Base-by-base conservation (phyloP, 2,888 invertebrate genomes). In the Yponomeuta sedellus region DNA sequence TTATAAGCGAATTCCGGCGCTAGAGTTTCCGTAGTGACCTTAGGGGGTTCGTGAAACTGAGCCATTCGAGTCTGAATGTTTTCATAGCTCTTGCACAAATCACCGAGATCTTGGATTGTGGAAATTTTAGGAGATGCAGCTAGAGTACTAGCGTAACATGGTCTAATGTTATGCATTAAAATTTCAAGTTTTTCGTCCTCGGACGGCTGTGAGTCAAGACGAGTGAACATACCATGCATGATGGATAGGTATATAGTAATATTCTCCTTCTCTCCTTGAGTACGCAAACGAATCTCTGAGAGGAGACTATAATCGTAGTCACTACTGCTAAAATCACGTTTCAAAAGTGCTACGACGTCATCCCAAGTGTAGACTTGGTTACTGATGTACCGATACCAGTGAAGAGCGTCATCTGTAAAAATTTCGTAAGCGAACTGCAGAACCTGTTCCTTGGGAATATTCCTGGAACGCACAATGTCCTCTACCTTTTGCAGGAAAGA, bases 241-340 rank as follows among this genome's bases (percentile, higher is more conserved):
- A 73, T 72, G 0, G 73, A 66, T 0, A 73, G 10, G 28, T 72
- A 73, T 11, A 73, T 57, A 25, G 66, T 39, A 12, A 66, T 66
- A 25, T 58, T 66, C 25, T 66, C 66, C 2, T n/a, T 5, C 11
- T 63, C 64, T 16, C 66, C 66, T 63, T 66, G 66, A 16, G 66
- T 66, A n/a, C 66, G 61, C 6, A 28, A 12, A 2, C 64, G 16
- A 39, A 66, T 66, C 22, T 66, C 66, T 6, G 34, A 34, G 12
- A 28, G 22, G 11, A 66, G n/a, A 2, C 58, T 57, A 10, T 66
- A 64, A 25, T 66, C 66, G 19, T 59, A 66, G 19, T 66, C 58
- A 6, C 11, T 11, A 5, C 2, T 4, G 25, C 19, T 19, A 25
- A 66, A 66, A 6, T 61, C 57, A 1, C 58, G 22, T 52, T 63